phyloP scores from a whole-genome alignment of 1,140 invertebrate species.

The Aphelenchoides fujianensis region DNA sequence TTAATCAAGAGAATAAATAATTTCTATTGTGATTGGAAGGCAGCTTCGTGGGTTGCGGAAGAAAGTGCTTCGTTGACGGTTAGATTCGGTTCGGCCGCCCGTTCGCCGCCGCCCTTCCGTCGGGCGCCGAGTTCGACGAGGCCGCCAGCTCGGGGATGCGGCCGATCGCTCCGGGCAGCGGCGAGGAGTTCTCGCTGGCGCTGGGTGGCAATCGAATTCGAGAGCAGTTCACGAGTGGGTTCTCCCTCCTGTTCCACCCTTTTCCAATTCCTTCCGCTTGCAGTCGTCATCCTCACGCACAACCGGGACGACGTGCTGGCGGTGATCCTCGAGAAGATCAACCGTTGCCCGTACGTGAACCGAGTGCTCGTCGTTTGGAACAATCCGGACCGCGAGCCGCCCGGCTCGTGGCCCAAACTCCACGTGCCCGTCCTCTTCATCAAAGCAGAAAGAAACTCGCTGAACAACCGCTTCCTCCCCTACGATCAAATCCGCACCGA shows the following conservation, averaged over 20 bases:
- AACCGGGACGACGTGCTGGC: constrained; percentile 87
- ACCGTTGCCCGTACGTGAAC: constrained; percentile 89
- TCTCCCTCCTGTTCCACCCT: not conserved
- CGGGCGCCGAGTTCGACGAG: constrained; percentile 58
- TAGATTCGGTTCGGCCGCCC: too few relatives aligned
- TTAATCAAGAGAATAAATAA: too few relatives aligned
- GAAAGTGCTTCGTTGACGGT: too few relatives aligned
- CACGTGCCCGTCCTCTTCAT: constrained; percentile 70
- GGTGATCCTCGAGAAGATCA: constrained; percentile 79
- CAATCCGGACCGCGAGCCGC: constrained; percentile 77
- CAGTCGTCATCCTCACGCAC: constrained; percentile 90
- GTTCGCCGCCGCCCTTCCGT: constrained; percentile 64
- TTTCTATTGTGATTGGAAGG: too few relatives aligned
- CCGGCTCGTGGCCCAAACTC: constrained; percentile 72
- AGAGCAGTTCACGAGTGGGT: constrained; percentile 88
- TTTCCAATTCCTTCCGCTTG: constrained; percentile 23
- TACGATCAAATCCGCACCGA: constrained; percentile 94
- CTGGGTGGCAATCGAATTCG: constrained; percentile 87
- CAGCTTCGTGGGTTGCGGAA: too few relatives aligned
- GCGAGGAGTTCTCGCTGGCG: constrained; percentile 91
- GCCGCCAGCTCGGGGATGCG: constrained; percentile 86
- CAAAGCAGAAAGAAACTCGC: constrained; percentile 80
- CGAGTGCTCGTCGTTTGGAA: constrained; percentile 98
- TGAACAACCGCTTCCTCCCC: constrained; percentile 95
- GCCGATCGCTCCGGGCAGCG: constrained; percentile 87